Base-by-base conservation (phyloP, 2,797 vertebrate species). In the Sebastolobus altivelis region DNA sequence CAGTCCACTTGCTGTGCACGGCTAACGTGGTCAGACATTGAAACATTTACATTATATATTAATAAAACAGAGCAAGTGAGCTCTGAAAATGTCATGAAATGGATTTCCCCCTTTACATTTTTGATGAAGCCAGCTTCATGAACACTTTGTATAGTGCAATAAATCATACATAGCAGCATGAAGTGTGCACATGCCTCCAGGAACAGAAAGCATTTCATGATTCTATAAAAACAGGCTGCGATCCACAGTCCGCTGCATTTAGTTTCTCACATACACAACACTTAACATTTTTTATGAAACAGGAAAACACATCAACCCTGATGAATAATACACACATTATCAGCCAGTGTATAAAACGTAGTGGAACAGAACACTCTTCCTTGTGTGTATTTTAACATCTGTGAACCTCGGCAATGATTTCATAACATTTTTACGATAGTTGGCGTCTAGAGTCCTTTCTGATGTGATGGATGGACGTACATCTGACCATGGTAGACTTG, bases 81-180 rank as follows among this genome's bases (percentile, higher is more conserved):
- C 59, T 35, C 22, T 65, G 55, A 35, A 25, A 16, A 20, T 54
- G 25, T n/a, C 43, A 29, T 63, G 54, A 66, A 22, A 67, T 49
- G 46, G 55, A 72, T 40, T 61, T 13, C 11, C 4, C 7, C 46
- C 31, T 31, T 52, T 73, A n/a, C 31, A 78, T 78, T 6, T 77
- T 73, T 77, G 38, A 82, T 82, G 43, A 33, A n/a, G 10, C 20
- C 49, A 6, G 25, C 22, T 61, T 67, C n/a, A 63, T 22, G 59
- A 38, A 69, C 58, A 59, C 38, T 20, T 60, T 55, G 40, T 27
- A 49, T 37, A 37, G 38, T 25, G 31, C 20, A 6, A 55, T 82
- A 8, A 69, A 82, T 74, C 49, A 77, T 73, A 31, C 9, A 73
- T 78, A 14, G 31, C 13, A 9, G 46, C 37, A 31, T 14, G 6